phyloP scores from a whole-genome alignment of 2,888 invertebrate genomes.

The Dione juno region DNA sequence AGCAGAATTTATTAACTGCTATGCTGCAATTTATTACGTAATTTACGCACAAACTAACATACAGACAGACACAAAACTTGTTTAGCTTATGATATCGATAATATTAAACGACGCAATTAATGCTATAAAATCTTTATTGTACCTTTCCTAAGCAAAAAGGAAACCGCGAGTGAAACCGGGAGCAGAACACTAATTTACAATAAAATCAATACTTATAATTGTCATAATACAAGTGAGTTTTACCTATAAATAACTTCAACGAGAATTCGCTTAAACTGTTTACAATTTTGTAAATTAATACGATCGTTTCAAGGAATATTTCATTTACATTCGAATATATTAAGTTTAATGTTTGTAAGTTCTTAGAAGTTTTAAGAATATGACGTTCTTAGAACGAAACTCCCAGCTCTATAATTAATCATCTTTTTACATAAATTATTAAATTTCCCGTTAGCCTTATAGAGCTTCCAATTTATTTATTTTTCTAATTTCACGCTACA shows the following conservation, averaged over 20 bases:
- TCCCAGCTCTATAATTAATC: slow-evolving; percentile 14
- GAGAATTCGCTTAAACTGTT: neutral
- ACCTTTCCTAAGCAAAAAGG: too few relatives aligned
- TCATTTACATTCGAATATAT: slow-evolving; percentile 4
- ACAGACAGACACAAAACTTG: too few relatives aligned
- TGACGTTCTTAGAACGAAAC: neutral
- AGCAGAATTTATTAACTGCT: too few relatives aligned
- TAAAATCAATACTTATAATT: neutral
- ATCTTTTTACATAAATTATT: neutral
- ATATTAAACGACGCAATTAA: too few relatives aligned
- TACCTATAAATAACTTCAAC: slow-evolving; percentile 2
- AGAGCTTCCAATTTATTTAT: too few relatives aligned
- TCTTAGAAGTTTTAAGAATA: slow-evolving; percentile 7
- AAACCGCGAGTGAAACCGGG: too few relatives aligned
- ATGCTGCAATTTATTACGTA: too few relatives aligned
- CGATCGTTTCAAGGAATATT: neutral
- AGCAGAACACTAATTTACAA: too few relatives aligned
- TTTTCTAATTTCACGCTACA: too few relatives aligned
- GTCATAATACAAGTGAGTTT: neutral
- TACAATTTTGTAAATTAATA: slow-evolving; percentile 1
- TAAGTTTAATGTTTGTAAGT: neutral
- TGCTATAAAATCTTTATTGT: too few relatives aligned
- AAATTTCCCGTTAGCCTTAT: neutral
- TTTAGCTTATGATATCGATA: too few relatives aligned
- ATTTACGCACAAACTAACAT: too few relatives aligned